Percentiles rank a stretch among this genome's conserved stretches.
Evolutionary conservation across 2,113 vertebrate species (phyloP).

Genomic region (Eretmodus cyanostictus): DNA sequence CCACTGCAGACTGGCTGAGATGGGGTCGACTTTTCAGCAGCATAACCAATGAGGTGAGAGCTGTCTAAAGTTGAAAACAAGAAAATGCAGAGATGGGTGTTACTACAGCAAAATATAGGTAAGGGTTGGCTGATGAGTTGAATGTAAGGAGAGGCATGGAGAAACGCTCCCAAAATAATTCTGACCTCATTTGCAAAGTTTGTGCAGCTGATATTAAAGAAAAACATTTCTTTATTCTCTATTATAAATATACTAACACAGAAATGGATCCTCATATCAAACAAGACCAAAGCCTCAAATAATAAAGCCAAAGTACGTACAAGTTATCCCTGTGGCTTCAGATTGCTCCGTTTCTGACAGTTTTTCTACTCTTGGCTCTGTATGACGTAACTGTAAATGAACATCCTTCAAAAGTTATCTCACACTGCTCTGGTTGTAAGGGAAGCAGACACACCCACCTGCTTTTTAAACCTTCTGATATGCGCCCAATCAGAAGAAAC

Average conservation of each 20-base stretch:
- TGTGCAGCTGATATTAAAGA: neutral
- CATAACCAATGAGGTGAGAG: conserved; percentile 87
- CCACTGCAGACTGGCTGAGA: conserved; percentile 87
- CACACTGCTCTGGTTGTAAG: neutral
- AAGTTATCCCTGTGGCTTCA: neutral
- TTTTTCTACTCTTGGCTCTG: neutral
- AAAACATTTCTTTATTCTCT: neutral
- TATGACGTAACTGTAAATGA: neutral
- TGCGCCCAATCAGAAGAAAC: neutral
- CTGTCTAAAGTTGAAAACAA: conserved; percentile 69
- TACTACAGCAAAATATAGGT: neutral
- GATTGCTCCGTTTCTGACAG: neutral
- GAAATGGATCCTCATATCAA: neutral
- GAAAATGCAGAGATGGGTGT: neutral
- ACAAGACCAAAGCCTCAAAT: neutral
- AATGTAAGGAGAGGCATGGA: neutral
- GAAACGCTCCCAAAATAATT: neutral
- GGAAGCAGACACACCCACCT: neutral
- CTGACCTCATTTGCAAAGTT: neutral
- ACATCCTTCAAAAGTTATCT: neutral
- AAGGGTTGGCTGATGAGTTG: neutral
- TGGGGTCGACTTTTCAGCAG: conserved; percentile 85
- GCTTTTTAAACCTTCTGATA: neutral
- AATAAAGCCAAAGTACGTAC: neutral
- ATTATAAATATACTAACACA: neutral